Conservation (phyloP, 2,888 invertebrate species). For the Perithous albicinctus region DNA sequence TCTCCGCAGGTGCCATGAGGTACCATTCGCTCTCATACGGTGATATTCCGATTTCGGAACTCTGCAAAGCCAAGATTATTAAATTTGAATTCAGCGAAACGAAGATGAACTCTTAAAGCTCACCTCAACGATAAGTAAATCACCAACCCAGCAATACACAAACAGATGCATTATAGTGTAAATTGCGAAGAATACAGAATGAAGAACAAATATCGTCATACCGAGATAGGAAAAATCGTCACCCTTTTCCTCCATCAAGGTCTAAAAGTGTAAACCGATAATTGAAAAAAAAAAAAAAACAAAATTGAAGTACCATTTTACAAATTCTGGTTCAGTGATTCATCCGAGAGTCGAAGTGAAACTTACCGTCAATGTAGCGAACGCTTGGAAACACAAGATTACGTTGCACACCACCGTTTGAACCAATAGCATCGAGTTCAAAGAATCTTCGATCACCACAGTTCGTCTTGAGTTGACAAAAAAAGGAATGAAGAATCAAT, state of each 20-base stretch:
- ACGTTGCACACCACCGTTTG: conserved; percentile 71
- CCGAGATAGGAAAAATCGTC: conserved; percentile 55
- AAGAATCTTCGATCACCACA: conserved; percentile 67
- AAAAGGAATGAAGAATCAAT: neutral
- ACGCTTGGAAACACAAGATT: conserved; percentile 73
- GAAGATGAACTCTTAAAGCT: conserved; percentile 11
- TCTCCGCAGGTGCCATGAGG: conserved; percentile 64
- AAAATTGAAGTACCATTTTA: neutral
- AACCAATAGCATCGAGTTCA: conserved; percentile 72
- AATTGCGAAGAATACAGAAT: conserved; percentile 43
- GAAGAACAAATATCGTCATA: conserved; percentile 59
- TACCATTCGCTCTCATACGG: conserved; percentile 75
- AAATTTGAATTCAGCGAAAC: neutral
- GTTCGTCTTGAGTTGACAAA: neutral
- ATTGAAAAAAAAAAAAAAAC: neutral
- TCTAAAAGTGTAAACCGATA: conserved; percentile 40
- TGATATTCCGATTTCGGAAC: conserved; percentile 69
- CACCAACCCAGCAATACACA: conserved; percentile 75
- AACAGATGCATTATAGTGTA: conserved; percentile 71
- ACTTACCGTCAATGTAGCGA: conserved; percentile 71
- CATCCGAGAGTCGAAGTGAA: neutral
- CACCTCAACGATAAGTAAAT: conserved; percentile 69
- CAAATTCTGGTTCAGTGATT: neutral
- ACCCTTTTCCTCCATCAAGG: conserved; percentile 50
- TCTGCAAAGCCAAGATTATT: conserved; percentile 65